These are phyloP conservation scores for Microcebus lehilahytsara DNA, from an alignment of 2,113 vertebrate species.

Conservation along the genomic window DNA sequence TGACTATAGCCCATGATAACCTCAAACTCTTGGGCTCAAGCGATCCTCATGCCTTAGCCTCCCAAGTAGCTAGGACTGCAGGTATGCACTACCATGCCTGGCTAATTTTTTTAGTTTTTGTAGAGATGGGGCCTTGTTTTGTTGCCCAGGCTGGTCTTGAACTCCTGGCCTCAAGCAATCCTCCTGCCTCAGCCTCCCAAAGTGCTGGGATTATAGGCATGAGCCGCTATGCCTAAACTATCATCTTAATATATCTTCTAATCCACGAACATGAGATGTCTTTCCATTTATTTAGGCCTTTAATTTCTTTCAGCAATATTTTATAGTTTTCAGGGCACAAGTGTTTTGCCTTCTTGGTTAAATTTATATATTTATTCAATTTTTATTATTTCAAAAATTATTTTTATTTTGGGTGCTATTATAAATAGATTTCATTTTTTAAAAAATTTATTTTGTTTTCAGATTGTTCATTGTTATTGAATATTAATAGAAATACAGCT, in stretches of 20 bases:
- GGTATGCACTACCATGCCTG: too few species aligned
- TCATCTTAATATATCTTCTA: background rate
- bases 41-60: too few species aligned
- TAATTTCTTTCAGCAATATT: background rate
- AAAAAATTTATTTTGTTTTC: background rate
- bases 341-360: slow-evolving; percentile 4
- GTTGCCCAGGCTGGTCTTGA: too few species aligned
- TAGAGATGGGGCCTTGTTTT: too few species aligned
- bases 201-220: too few species aligned
- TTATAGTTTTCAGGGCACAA: background rate
- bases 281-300: background rate
- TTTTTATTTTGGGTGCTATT: background rate
- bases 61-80: too few species aligned
- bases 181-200: too few species aligned
- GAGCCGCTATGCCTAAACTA: background rate
- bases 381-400: background rate
- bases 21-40: too few species aligned
- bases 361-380: background rate
- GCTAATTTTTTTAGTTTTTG: too few species aligned
- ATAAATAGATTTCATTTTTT: background rate
- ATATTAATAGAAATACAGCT: background rate
- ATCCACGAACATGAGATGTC: background rate
- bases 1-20: too few species aligned
- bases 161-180: too few species aligned
- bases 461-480: background rate